These are phyloP conservation scores for Aphyosemion australe DNA, from an alignment of 2,113 vertebrate genomes.

Conservation along the genomic window DNA sequence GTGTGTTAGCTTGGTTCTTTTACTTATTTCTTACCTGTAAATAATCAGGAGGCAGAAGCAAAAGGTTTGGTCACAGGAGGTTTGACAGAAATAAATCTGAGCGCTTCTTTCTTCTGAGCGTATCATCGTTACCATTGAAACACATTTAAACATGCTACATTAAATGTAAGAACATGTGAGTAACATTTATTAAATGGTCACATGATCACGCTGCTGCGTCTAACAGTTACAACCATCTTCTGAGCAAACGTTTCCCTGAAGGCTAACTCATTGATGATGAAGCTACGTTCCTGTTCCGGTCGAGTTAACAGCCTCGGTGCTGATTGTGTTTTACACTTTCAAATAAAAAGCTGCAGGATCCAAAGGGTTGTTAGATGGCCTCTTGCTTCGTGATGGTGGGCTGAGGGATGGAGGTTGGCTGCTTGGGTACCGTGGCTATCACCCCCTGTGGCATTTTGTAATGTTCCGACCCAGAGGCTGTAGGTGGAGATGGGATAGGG, in stretches of 20 bases:
- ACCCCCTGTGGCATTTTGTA: conserved; percentile 95
- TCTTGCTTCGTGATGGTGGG: conserved; percentile 96
- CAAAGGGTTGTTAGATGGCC: conserved; percentile 83
- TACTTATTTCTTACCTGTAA: conserved; percentile 11
- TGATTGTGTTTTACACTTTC: conserved; percentile 36
- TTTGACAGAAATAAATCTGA: conserved; percentile 1
- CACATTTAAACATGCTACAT: conserved; percentile 54
- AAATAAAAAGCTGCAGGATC: conserved; percentile 33
- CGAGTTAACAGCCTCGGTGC: conserved; percentile 53
- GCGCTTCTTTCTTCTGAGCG: conserved; percentile 22
- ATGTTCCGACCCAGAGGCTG: conserved; percentile 91
- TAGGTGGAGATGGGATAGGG: conserved; percentile 93
- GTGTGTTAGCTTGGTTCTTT: conserved; percentile 14
- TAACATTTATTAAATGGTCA: conserved; percentile 70
- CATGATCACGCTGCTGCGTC: conserved; percentile 56
- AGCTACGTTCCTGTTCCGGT: conserved; percentile 45
- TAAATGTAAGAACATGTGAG: conserved; percentile 50
- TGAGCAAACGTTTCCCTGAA: conserved; percentile 49
- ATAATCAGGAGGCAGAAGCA: conserved; percentile 40
- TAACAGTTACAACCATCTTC: conserved; percentile 26
- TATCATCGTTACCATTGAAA: conserved; percentile 34
- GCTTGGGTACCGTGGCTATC: conserved; percentile 90
- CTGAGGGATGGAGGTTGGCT: conserved; percentile 89
- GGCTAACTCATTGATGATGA: conserved; percentile 25
- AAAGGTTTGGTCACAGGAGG: background rate